Evolutionary conservation across 2,113 vertebrate species (phyloP).

Genomic region (Bubo blakistoni): DNA sequence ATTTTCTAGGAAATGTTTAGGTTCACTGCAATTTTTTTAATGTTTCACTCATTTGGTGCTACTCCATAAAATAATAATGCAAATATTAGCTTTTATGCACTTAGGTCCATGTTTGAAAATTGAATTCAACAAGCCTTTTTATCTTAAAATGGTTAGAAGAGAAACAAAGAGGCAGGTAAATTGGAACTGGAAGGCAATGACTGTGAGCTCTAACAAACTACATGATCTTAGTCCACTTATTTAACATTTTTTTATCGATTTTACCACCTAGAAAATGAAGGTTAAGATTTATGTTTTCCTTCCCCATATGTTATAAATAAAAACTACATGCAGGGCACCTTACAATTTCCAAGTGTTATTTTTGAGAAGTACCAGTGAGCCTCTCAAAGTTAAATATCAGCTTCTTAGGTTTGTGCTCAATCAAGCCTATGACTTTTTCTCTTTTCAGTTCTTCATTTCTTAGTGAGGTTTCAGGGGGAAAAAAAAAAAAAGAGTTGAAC

Average conservation of each 20-base stretch:
- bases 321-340: neutral
- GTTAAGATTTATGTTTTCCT: neutral
- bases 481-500: neutral
- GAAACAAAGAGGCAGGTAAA: neutral
- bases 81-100: neutral
- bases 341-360: neutral
- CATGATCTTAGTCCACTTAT: neutral
- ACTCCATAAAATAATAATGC: neutral
- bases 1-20: neutral
- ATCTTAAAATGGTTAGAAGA: neutral
- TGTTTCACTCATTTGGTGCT: neutral
- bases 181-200: neutral
- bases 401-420: neutral
- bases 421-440: neutral
- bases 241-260: neutral
- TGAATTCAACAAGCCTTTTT: neutral
- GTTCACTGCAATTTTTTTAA: neutral
- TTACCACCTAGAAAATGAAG: neutral
- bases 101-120: neutral
- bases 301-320: neutral
- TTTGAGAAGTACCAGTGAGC: neutral
- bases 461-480: neutral
- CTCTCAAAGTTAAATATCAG: neutral
- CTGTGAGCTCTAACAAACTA: neutral
- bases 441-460: neutral